Evolutionary conservation across 2,797 vertebrate species (phyloP).

Genomic region (Kryptolebias ocellatus): DNA sequence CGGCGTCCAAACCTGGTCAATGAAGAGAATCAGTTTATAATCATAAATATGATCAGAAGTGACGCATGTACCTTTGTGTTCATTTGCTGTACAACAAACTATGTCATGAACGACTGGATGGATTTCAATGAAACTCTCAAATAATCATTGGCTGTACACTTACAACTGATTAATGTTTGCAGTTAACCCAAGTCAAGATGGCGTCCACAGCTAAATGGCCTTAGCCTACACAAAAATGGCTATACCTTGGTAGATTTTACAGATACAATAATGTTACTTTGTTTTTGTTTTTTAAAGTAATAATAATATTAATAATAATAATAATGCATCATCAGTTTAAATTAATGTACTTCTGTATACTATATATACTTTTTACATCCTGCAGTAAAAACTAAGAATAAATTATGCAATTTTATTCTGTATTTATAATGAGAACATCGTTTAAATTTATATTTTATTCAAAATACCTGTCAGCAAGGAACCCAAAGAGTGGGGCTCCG

Average conservation of each 20-base stretch:
- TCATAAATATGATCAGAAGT: not conserved
- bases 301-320: not conserved
- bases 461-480: constrained; percentile 79
- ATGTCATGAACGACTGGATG: too few species aligned
- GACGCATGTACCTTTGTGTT: too few species aligned
- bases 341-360: not conserved
- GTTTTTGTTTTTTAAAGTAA: not conserved
- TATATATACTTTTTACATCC: not conserved
- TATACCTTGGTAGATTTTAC: too few species aligned
- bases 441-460: not conserved
- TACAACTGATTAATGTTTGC: too few species aligned
- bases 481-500: constrained; percentile 79
- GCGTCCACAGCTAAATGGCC: too few species aligned
- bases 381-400: not conserved
- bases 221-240: too few species aligned
- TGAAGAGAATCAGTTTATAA: not conserved
- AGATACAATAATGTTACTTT: not conserved
- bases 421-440: not conserved
- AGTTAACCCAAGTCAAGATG: too few species aligned
- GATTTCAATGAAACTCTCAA: too few species aligned
- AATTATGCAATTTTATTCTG: too few species aligned
- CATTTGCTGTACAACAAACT: too few species aligned
- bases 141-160: not conserved
- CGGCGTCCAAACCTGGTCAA: constrained; percentile 68
- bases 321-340: not conserved